A percentile compares a stretch with the other conserved stretches of the same genome.
Evolutionary conservation across 2,888 invertebrate genomes (phyloP).

Genomic region (Sinelater perroti): DNA sequence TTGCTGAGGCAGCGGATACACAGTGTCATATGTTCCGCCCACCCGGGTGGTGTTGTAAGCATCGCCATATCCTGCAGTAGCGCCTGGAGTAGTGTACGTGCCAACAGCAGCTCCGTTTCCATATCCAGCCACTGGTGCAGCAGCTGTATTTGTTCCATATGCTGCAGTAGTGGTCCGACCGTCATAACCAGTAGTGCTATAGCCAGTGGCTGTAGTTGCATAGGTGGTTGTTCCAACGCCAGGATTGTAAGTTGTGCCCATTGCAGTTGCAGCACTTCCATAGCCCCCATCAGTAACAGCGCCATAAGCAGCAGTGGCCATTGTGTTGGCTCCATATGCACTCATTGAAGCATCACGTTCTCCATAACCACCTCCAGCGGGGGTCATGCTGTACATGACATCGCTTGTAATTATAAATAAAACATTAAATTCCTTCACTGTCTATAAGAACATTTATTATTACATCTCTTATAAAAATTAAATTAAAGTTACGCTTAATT

Average conservation of each 20-base stretch:
- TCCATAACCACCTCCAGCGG: constrained; percentile 15
- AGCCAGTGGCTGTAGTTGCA: constrained; percentile 26
- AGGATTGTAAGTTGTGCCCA: background rate
- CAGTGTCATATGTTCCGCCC: constrained; percentile 49
- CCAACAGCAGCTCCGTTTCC: constrained; percentile 27
- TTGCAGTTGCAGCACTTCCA: constrained; percentile 17
- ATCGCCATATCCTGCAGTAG: constrained; percentile 43
- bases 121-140: constrained; percentile 19
- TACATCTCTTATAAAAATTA: too few relatives aligned
- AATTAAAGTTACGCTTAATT: too few relatives aligned
- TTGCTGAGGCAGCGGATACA: constrained; percentile 52
- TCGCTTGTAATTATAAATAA: too few relatives aligned
- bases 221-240: constrained; percentile 1
- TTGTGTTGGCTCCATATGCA: constrained; percentile 21
- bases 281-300: constrained; percentile 32
- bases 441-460: too few relatives aligned
- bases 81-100: constrained; percentile 3
- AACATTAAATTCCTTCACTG: too few relatives aligned
- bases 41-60: constrained; percentile 42
- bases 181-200: constrained; percentile 33
- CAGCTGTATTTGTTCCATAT: constrained; percentile 17
- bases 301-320: constrained; percentile 28
- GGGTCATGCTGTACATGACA: background rate
- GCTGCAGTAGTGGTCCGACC: constrained; percentile 16
- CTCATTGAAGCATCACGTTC: constrained; percentile 17